These are phyloP conservation scores for Neosilurus mollespiculum DNA, from an alignment of 2,797 vertebrate species.

Conservation along the genomic window DNA sequence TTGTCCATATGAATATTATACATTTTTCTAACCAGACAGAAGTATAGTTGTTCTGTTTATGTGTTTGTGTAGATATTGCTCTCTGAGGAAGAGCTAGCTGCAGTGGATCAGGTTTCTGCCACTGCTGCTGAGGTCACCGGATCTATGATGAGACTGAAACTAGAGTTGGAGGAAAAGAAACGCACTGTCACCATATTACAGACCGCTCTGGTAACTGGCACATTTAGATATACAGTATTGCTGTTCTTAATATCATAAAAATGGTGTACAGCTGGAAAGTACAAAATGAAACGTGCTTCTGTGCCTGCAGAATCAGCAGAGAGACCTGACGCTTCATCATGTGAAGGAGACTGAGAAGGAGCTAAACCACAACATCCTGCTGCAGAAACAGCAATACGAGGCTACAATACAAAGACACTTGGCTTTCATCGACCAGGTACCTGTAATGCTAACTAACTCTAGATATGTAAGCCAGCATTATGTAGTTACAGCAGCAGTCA, in stretches of 20 bases:
- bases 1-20: not conserved
- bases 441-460: not conserved
- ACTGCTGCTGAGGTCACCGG: constrained; percentile 78
- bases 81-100: constrained; percentile 78
- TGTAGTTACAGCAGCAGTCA: no score
- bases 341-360: constrained; percentile 87
- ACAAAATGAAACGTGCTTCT: not conserved
- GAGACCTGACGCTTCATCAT: constrained; percentile 80
- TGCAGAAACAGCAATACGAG: constrained; percentile 92
- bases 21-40: not conserved
- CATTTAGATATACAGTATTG: no score
- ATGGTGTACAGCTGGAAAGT: not conserved
- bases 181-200: constrained; percentile 83
- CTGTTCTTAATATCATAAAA: not conserved
- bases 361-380: constrained; percentile 77
- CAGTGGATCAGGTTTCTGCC: constrained; percentile 76
- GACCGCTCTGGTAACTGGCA: constrained; percentile 79
- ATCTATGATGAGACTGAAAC: constrained; percentile 82
- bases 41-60: not conserved
- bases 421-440: constrained; percentile 92
- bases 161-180: constrained; percentile 92
- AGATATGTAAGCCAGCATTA: no score
- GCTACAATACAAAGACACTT: constrained; percentile 90
- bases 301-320: constrained; percentile 82
- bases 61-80: constrained; percentile 54